Percentiles rank a stretch among this genome's conserved stretches.
phyloP scores from a whole-genome alignment of 2,113 vertebrate genomes.

The Cololabis saira region DNA sequence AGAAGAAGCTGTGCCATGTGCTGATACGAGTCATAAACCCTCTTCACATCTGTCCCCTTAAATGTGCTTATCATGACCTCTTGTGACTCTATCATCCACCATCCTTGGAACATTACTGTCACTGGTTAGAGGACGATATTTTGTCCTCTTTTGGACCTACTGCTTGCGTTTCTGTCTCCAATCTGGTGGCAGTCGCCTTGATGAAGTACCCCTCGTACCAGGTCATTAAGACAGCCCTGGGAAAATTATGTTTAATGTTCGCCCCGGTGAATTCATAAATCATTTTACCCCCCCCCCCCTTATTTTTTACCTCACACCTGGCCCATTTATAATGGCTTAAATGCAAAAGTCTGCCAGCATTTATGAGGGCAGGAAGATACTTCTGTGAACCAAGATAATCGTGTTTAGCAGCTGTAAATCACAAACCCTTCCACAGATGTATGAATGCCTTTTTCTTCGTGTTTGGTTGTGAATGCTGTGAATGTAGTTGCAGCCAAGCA shows the following conservation, averaged over 20 bases:
- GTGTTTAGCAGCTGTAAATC: conserved; percentile 44
- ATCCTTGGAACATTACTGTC: conserved; percentile 4
- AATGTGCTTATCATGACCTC: conserved; percentile 45
- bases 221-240: conserved; percentile 82
- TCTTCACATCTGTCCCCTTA: conserved; percentile 52
- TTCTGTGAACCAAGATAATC: conserved; percentile 53
- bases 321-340: conserved; percentile 74
- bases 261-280: conserved; percentile 79
- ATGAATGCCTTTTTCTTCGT: conserved; percentile 13
- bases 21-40: conserved; percentile 28
- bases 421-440: conserved; percentile 26
- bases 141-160: conserved; percentile 36
- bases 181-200: conserved; percentile 62
- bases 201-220: conserved; percentile 79
- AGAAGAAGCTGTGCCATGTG: conserved; percentile 31
- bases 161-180: conserved; percentile 67
- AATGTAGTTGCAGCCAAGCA: conserved; percentile 17
- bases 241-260: conserved; percentile 83
- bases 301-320: conserved; percentile 79
- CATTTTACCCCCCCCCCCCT: conserved; percentile 46
- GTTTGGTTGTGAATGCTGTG: conserved; percentile 23
- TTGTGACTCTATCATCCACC: conserved; percentile 39
- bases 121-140: conserved; percentile 58
- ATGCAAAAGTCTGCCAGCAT: conserved; percentile 60
- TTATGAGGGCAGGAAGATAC: conserved; percentile 54